These are phyloP conservation scores for Galeruca laticollis DNA, from an alignment of 2,888 invertebrate species.

Conservation along the genomic window DNA sequence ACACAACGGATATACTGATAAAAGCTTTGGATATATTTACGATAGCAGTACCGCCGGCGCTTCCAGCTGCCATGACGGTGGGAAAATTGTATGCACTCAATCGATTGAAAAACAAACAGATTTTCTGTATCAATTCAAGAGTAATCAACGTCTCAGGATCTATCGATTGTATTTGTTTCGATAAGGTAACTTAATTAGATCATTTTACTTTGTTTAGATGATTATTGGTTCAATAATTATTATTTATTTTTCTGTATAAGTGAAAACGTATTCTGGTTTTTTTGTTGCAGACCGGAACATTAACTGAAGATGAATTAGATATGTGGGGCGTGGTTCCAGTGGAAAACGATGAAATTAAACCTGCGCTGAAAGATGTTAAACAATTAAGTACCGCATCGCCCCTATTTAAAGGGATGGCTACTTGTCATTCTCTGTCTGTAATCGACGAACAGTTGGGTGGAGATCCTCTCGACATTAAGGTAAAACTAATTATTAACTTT, in stretches of 20 bases:
- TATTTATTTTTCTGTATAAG: not conserved
- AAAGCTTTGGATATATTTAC: slow-evolving; percentile 93
- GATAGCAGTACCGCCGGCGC: slow-evolving; percentile 93
- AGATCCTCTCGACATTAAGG: slow-evolving; percentile 94
- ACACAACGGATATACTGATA: slow-evolving; percentile 75
- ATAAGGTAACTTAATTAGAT: no score
- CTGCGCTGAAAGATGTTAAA: slow-evolving; percentile 54
- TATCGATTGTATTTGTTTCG: slow-evolving; percentile 89
- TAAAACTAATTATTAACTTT: slow-evolving; percentile 58
- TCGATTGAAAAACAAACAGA: slow-evolving; percentile 79
- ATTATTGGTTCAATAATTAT: slow-evolving; percentile 17
- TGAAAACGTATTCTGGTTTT: slow-evolving; percentile 15
- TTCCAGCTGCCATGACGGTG: slow-evolving; percentile 97
- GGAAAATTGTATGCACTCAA: slow-evolving; percentile 92
- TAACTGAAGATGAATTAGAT: slow-evolving; percentile 96
- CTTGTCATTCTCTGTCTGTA: slow-evolving; percentile 92
- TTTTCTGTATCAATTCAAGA: slow-evolving; percentile 93
- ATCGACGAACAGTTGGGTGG: slow-evolving; percentile 88
- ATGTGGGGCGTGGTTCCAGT: slow-evolving; percentile 92
- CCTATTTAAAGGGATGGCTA: slow-evolving; percentile 82
- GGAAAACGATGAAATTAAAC: slow-evolving; percentile 50
- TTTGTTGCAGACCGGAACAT: slow-evolving; percentile 91
- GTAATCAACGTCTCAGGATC: slow-evolving; percentile 95
- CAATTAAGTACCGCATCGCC: slow-evolving; percentile 48
- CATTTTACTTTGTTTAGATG: no score